A percentile compares a stretch with the other conserved stretches of the same genome.
Conservation (phyloP, 1,140 invertebrate species). For the Hyles euphorbiae region DNA sequence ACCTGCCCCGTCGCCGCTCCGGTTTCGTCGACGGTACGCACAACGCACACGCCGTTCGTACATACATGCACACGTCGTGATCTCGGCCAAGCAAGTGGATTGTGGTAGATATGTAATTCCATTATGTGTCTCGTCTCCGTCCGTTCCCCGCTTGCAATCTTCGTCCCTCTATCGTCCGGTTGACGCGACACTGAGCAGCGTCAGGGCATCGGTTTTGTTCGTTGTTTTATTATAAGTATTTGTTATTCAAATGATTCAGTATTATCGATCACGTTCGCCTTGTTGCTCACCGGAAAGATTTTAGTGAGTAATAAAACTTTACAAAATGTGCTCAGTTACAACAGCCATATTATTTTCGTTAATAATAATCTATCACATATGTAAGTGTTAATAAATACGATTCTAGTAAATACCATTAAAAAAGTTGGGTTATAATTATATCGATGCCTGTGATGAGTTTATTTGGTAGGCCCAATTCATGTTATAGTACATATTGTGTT, state of each 20-base stretch:
- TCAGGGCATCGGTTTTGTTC: constrained; percentile 58
- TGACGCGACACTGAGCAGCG: constrained; percentile 61
- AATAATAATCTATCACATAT: too few relatives aligned
- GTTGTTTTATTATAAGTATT: constrained; percentile 51
- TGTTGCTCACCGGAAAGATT: constrained; percentile 35
- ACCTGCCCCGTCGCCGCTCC: constrained; percentile 44
- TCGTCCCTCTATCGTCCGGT: constrained; percentile 49
- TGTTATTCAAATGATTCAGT: constrained; percentile 57
- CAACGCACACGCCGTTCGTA: constrained; percentile 22
- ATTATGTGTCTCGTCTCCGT: constrained; percentile 68
- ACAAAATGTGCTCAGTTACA: not conserved
- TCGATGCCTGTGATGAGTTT: too few relatives aligned
- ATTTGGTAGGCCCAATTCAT: too few relatives aligned
- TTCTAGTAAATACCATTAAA: too few relatives aligned
- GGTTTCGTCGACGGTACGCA: constrained; percentile 17
- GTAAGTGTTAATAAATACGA: too few relatives aligned
- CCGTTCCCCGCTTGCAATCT: constrained; percentile 40
- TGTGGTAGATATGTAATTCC: constrained; percentile 68
- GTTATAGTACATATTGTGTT: too few relatives aligned
- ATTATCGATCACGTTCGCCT: constrained; percentile 41
- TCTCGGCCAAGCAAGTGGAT: constrained; percentile 57
- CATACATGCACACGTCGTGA: constrained; percentile 50
- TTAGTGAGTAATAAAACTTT: constrained; percentile 32
- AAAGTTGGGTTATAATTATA: too few relatives aligned
- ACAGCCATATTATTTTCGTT: too few relatives aligned